Evolutionary conservation across 2,113 vertebrate genomes (phyloP).

Genomic region (Pholis gunnellus): DNA sequence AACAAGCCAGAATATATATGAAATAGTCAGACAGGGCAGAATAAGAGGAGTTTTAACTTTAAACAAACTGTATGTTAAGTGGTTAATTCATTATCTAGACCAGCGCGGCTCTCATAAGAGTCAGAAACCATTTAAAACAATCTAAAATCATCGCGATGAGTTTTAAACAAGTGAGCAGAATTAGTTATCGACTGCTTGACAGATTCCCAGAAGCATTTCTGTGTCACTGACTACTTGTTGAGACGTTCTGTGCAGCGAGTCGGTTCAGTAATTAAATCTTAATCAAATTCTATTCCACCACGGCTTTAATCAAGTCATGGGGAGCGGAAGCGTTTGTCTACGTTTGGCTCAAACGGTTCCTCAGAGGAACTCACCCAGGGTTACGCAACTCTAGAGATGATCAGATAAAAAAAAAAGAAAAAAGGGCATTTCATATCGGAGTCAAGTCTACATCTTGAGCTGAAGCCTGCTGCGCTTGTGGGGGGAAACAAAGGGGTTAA

Average conservation of each 20-base stretch:
- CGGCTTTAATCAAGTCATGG: conserved; percentile 35
- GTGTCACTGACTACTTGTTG: neutral
- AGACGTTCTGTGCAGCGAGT: conserved; percentile 18
- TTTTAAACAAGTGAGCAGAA: conserved; percentile 4
- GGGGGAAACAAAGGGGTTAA: neutral
- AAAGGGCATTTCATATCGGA: neutral
- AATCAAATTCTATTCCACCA: conserved; percentile 36
- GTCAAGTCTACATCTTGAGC: neutral
- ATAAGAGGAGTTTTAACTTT: neutral
- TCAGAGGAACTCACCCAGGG: neutral
- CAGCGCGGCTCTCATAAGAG: neutral
- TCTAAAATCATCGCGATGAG: neutral
- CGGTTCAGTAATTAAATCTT: conserved; percentile 30
- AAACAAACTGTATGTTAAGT: neutral
- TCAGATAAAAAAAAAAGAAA: neutral
- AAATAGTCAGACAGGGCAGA: neutral
- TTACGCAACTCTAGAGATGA: neutral
- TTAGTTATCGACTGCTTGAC: conserved; percentile 16
- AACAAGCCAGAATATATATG: neutral
- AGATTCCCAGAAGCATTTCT: conserved; percentile 24
- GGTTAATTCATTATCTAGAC: neutral
- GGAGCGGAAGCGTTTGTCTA: neutral
- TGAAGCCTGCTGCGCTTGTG: neutral
- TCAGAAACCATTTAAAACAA: neutral
- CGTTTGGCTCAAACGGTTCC: neutral